Conservation (phyloP, 2,888 invertebrate species). For the Elmis aenea region DNA sequence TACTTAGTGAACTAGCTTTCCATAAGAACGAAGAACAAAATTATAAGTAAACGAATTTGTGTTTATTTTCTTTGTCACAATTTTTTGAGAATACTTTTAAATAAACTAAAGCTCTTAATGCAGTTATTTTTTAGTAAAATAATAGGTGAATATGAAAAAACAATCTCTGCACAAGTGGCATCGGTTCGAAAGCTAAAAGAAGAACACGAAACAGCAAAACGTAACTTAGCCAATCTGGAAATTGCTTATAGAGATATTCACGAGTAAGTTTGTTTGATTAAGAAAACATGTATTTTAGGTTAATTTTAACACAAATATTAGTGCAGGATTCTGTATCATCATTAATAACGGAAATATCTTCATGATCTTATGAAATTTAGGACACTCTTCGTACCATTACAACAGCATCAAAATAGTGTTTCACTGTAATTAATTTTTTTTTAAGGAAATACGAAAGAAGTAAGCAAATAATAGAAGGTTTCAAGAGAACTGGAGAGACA, state of each 20-base stretch:
- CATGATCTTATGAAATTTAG: too few species aligned
- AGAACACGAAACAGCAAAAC: slow-evolving; percentile 55
- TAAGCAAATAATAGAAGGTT: slow-evolving; percentile 65
- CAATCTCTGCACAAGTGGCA: slow-evolving; percentile 50
- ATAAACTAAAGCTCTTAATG: too few species aligned
- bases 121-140: slow-evolving; percentile 52
- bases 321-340: neutral
- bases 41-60: slow-evolving; percentile 16
- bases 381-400: too few species aligned
- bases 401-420: too few species aligned
- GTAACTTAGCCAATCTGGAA: slow-evolving; percentile 60
- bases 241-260: slow-evolving; percentile 62
- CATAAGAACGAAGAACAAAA: slow-evolving; percentile 20
- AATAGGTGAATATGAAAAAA: slow-evolving; percentile 56
- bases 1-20: slow-evolving; percentile 21
- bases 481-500: slow-evolving; percentile 70
- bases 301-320: too few species aligned
- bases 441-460: slow-evolving; percentile 59
- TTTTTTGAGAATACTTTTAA: too few species aligned
- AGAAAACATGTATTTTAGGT: too few species aligned
- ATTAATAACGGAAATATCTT: too few species aligned
- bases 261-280: slow-evolving; percentile 46
- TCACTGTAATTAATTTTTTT: slow-evolving; percentile 1
- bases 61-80: too few species aligned
- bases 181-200: slow-evolving; percentile 52